Percentiles rank a stretch among this genome's conserved stretches.
These are phyloP conservation scores for Laupala kohalensis DNA, from an alignment of 1,140 invertebrate genomes.

Conservation along the genomic window DNA sequence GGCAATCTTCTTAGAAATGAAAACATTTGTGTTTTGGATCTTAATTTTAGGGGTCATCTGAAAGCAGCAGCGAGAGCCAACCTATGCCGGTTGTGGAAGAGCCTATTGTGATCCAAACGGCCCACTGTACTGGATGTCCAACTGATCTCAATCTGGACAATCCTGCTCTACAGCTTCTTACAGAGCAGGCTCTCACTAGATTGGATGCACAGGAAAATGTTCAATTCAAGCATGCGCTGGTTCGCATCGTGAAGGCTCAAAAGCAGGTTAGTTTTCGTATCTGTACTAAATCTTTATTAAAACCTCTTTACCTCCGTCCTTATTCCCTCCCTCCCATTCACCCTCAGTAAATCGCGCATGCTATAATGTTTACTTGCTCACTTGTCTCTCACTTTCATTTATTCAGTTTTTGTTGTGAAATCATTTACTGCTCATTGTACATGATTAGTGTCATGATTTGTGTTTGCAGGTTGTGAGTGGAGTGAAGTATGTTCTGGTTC, in stretches of 20 bases:
- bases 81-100: conserved; percentile 2
- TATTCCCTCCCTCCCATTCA: too few species aligned
- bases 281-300: neutral
- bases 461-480: conserved; percentile 11
- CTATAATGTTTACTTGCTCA: neutral
- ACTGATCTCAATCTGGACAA: conserved; percentile 3
- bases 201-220: conserved; percentile 3
- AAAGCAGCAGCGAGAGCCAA: neutral
- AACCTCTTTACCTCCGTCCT: too few species aligned
- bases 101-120: neutral
- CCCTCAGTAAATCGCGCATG: neutral
- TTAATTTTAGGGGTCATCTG: neutral
- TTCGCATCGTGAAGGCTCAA: conserved; percentile 6
- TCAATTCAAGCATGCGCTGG: neutral
- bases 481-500: conserved; percentile 9
- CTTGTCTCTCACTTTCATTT: neutral
- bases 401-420: too few species aligned
- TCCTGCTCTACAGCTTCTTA: neutral
- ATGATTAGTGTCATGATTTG: neutral
- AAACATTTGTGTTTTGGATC: neutral
- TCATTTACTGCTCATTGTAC: too few species aligned
- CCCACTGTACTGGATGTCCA: conserved; percentile 2
- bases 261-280: conserved; percentile 4
- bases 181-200: neutral
- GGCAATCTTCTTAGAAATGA: too few species aligned